Conservation (phyloP, 2,797 vertebrate genomes). For the Amazonetta brasiliensis region DNA sequence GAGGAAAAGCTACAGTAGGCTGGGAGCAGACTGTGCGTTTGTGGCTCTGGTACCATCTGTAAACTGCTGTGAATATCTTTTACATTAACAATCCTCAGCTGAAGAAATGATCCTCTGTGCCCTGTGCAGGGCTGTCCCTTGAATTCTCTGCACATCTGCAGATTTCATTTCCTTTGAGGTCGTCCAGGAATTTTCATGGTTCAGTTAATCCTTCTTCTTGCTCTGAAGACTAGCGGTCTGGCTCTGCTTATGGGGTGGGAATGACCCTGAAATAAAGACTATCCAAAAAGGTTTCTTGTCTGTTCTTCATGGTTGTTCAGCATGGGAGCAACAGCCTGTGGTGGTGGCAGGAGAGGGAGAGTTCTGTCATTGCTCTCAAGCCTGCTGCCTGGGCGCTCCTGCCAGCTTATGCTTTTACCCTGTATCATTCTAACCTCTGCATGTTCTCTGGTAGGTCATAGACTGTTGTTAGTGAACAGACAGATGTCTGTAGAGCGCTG, state of each 20-base stretch:
- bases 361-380: conserved; percentile 40
- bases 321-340: not conserved
- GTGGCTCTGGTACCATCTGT: not conserved
- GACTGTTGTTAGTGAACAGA: not conserved
- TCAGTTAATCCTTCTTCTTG: not conserved
- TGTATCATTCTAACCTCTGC: conserved; percentile 4
- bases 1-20: not conserved
- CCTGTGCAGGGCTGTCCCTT: not conserved
- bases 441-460: conserved; percentile 21
- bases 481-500: not conserved
- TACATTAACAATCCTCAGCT: not conserved
- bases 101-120: not conserved
- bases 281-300: not conserved
- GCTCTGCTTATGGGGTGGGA: not conserved
- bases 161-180: not conserved
- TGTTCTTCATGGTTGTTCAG: not conserved
- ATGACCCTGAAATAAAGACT: not conserved
- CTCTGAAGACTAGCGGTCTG: not conserved
- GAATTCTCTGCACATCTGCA: not conserved
- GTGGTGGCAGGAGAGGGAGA: conserved; percentile 46
- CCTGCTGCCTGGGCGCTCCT: conserved; percentile 25
- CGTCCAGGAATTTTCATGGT: not conserved
- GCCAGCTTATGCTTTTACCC: conserved; percentile 10
- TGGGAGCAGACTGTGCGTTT: not conserved
- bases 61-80: not conserved